A percentile compares a stretch with the other conserved stretches of the same genome.
Conservation (phyloP, 2,113 vertebrate genomes). For the Dissostichus mawsoni region DNA sequence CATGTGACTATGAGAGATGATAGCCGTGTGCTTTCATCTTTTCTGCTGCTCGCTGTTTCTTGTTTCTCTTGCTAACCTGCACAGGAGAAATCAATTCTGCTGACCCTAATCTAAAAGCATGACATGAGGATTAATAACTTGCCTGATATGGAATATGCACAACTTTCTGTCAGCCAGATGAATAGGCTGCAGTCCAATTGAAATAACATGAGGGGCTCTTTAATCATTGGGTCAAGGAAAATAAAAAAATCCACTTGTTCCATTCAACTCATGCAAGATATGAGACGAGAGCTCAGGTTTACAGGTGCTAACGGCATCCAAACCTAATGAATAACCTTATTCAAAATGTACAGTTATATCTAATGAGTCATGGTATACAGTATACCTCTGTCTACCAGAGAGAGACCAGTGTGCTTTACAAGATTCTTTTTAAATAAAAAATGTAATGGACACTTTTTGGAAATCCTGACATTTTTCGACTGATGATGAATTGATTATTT, state of each 20-base stretch:
- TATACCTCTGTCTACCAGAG: neutral
- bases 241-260: conserved; percentile 2
- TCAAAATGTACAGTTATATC: neutral
- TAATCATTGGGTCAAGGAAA: conserved; percentile 71
- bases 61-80: conserved; percentile 48
- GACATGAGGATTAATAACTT: conserved; percentile 78
- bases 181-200: conserved; percentile 68
- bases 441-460: no score
- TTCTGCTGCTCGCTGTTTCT: conserved; percentile 21
- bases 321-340: neutral
- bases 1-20: conserved; percentile 59
- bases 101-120: conserved; percentile 72
- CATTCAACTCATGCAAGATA: neutral
- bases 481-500: no score
- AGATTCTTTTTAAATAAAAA: neutral
- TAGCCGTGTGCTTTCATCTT: conserved; percentile 53
- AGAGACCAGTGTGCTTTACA: neutral
- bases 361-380: neutral
- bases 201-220: conserved; percentile 73
- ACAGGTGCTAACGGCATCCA: conserved; percentile 3
- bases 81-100: conserved; percentile 52
- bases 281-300: conserved; percentile 3
- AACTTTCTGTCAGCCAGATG: conserved; percentile 73
- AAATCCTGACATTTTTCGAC: no score
- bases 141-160: conserved; percentile 76